Percentiles rank a stretch among this genome's conserved stretches.
Conservation (phyloP, 2,797 vertebrate species). For the Anniella stebbinsi region DNA sequence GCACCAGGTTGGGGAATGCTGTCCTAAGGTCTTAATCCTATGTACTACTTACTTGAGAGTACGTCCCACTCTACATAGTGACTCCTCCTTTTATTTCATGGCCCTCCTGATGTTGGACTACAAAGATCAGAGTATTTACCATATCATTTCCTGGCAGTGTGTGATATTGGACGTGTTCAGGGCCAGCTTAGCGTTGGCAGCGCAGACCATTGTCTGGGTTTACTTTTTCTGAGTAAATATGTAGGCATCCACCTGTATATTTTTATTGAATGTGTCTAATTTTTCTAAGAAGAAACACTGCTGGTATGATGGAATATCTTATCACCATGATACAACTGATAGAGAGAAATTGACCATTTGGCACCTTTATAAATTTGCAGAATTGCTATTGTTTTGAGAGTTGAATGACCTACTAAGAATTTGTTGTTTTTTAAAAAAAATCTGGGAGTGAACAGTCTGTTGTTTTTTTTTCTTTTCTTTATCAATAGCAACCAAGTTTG, state of each 20-base stretch:
- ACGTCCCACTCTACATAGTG: not conserved
- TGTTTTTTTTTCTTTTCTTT: not conserved
- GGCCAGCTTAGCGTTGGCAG: not conserved
- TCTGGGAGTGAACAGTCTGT: not conserved
- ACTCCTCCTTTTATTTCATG: not conserved
- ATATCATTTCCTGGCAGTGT: not conserved
- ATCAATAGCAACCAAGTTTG: not conserved
- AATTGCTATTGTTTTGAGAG: not conserved
- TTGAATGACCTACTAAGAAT: not conserved
- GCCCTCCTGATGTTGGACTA: not conserved
- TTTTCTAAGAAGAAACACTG: not conserved
- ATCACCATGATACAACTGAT: not conserved
- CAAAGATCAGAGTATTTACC: not conserved
- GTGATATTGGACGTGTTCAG: not conserved
- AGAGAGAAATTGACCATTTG: not conserved
- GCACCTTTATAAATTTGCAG: not conserved
- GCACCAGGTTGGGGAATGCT: too few species aligned
- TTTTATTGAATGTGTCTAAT: not conserved
- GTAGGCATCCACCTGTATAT: not conserved
- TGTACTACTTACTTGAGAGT: not conserved
- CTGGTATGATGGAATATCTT: not conserved
- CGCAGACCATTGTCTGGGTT: not conserved
- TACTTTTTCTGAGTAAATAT: not conserved
- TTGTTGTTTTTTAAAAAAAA: not conserved
- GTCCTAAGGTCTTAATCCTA: not conserved